Evolutionary conservation across 2,797 vertebrate genomes (phyloP), one percentile per base, ranked within the genome.

Genomic region (Phylloscopus collybita): DNA sequence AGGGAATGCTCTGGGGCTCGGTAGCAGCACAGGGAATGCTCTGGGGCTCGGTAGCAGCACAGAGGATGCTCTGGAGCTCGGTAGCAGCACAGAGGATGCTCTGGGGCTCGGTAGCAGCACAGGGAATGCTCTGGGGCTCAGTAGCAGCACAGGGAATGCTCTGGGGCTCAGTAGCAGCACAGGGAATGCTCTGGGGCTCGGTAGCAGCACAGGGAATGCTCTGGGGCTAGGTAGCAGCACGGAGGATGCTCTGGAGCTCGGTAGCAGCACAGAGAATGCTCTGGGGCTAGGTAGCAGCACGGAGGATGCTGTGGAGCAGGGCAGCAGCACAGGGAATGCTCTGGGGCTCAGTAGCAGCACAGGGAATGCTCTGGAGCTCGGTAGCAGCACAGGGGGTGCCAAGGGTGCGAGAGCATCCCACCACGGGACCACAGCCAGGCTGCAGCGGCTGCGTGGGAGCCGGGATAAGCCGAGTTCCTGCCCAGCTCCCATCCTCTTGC

Each of bases 401-500:
- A 3, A 12, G 16, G 38, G 10, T 5, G 2, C 0, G 1, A 29
- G 19, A 57, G 29, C 86, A 30, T 57, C 84, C 80, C 15, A 2
- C 40, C 19, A 22, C 1, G 17, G 94, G 92, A 86, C 2, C 25
- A 6, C 20, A 60, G 91, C 91, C 95, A 93, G 82, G 60, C 80
- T 16, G 9, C 13, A 40, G 60, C 2, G 5, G 66, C 62, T 85
- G 88, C 2, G 36, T 82, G 91, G 72, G 72, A 85, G 94, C 21
- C 3, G 6, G 69, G 76, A 78, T 38, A 29, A 88, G 69, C 84
- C 19, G 3, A 5, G 51, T 40, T 76, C 80, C 90, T 40, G 65
- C 70, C 74, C 29, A 26, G 78, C 78, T 93, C 83, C 59, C 51
- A 74, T 67, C 61, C 67, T 89, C 78, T 21, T 89, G 88, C 94